Evolutionary conservation across 1,140 invertebrate genomes (phyloP), one percentile per base, ranked within the genome.

Genomic region (Plectrocnemia conspersa): DNA sequence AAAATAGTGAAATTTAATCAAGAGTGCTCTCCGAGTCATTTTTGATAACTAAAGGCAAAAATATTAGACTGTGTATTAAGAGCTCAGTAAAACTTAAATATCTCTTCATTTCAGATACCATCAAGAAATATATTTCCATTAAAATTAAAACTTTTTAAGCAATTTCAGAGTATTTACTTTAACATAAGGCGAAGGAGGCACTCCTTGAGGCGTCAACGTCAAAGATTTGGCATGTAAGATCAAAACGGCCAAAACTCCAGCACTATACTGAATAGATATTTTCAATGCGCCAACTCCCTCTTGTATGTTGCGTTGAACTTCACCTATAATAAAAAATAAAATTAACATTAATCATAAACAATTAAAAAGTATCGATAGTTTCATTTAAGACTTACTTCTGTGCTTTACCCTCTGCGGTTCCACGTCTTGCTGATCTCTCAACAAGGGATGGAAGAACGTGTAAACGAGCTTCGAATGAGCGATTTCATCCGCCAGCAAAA

Each of bases 391-490:
- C 24, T 59, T 70, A 88, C 85, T 72, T 66, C 63, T 63, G 47
- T 67, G 63, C 59, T 69, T 73, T 48, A 67, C 64, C 48, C 72
- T 61, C 59, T 75, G 74, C 9, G 72, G 72, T 50, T 77, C 86
- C 24, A 85, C 82, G 66, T 91, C 90, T 72, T 95, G 85, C 70
- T 91, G 88, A 67, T 91, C 96, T 59, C 94, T 74, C 40, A 97
- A 71, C 56, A 98, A 70, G 7, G 94, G 93, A 79, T 98, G 96
- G 70, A 98, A 97, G 75, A 98, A 98, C 1, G 95, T 98, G 68
- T 98, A 98, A 5, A 98, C 92, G 24, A 98, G 77, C 73, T 96
- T 91, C 24, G 91, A 96, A 77, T 98, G 91, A 0, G 89, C 84
- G 63, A 98, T 93, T 78, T 98, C 95, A 63, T 91, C 85, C 9